Evolutionary conservation across 2,113 vertebrate genomes (phyloP).

Genomic region (Piaya cayana): DNA sequence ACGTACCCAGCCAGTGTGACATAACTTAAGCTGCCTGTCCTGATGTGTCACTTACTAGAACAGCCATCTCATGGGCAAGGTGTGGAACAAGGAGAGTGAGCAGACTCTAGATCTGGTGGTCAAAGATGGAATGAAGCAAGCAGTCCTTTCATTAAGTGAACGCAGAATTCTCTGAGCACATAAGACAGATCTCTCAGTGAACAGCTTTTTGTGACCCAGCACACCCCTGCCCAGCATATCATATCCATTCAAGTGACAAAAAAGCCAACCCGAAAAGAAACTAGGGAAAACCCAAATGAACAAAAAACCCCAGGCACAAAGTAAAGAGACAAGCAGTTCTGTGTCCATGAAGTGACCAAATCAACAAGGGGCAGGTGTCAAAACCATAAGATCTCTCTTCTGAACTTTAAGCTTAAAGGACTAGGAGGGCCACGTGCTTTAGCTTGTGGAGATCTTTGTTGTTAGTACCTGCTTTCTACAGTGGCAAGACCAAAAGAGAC

Average conservation of each 20-base stretch:
- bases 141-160: not conserved
- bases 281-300: not conserved
- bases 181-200: not conserved
- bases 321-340: not conserved
- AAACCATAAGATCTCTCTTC: not conserved
- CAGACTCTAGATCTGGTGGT: not conserved
- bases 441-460: not conserved
- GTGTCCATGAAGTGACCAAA: not conserved
- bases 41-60: not conserved
- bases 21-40: not conserved
- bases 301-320: not conserved
- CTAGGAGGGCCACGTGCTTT: not conserved
- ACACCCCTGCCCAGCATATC: not conserved
- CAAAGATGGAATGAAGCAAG: not conserved
- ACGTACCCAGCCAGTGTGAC: not conserved
- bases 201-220: not conserved
- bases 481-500: not conserved
- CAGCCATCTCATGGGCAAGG: not conserved
- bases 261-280: not conserved
- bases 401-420: not conserved
- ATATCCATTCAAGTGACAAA: not conserved
- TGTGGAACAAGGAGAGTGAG: not conserved
- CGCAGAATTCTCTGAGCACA: not conserved
- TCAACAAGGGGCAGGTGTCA: rapidly evolving
- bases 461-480: not conserved